These are phyloP conservation scores for Dinothrombium tinctorium DNA, from an alignment of 1,140 invertebrate species.

Conservation along the genomic window DNA sequence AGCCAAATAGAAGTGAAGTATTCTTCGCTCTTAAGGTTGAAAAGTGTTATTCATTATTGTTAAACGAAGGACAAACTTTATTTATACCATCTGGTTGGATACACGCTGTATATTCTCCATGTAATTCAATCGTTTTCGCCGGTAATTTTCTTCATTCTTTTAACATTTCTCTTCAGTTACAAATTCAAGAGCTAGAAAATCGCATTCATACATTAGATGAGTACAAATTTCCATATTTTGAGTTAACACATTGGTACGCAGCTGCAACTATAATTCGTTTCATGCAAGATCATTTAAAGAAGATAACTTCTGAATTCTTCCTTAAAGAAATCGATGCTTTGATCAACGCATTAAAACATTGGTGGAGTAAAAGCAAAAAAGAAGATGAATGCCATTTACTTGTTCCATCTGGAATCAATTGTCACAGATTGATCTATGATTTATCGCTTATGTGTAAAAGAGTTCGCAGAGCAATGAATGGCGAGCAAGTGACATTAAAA, in stretches of 20 bases:
- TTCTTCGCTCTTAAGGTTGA: background rate
- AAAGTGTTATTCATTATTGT: conserved; percentile 11
- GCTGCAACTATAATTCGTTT: conserved; percentile 45
- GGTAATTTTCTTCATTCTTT: conserved; percentile 70
- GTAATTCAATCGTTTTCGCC: conserved; percentile 74
- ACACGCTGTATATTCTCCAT: conserved; percentile 69
- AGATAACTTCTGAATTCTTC: no score
- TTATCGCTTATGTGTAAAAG: no score
- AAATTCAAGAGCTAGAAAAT: conserved; percentile 63
- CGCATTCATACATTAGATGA: conserved; percentile 52
- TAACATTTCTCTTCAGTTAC: conserved; percentile 65
- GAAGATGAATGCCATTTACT: no score
- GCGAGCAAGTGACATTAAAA: no score
- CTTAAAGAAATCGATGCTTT: no score
- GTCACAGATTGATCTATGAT: no score
- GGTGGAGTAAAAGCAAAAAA: no score
- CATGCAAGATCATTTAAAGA: conserved; percentile 26
- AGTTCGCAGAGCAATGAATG: no score
- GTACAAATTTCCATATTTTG: conserved; percentile 64
- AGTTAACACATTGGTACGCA: conserved; percentile 69
- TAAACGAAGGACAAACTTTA: conserved; percentile 36
- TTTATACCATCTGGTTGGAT: conserved; percentile 87
- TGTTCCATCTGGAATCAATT: no score
- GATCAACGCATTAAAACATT: no score
- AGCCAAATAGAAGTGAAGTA: background rate